A percentile compares a stretch with the other conserved stretches of the same genome.
These are phyloP conservation scores for Polyommatus iphigenia DNA, from an alignment of 2,888 invertebrate genomes.

Conservation along the genomic window DNA sequence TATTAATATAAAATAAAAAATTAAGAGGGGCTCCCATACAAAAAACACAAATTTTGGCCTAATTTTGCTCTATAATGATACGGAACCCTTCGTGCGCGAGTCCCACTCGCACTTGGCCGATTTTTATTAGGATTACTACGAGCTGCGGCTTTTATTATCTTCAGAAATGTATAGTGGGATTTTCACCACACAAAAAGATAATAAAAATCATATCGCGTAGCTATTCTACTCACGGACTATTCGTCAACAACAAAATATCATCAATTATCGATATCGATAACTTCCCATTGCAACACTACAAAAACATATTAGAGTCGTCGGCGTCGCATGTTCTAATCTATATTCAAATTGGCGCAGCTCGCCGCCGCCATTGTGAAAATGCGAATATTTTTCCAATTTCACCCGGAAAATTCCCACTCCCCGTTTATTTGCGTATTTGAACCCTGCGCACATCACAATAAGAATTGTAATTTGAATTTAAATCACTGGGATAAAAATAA, in stretches of 20 bases:
- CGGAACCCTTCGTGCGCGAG: too few species aligned
- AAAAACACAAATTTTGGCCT: too few species aligned
- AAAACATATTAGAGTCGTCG: conserved; percentile 72
- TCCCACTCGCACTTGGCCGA: too few species aligned
- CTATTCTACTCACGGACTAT: not conserved
- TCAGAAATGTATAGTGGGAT: too few species aligned
- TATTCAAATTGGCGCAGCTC: conserved; percentile 74
- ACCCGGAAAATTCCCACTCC: conserved; percentile 52
- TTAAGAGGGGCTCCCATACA: too few species aligned
- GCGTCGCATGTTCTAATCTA: conserved; percentile 78
- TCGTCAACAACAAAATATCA: not conserved
- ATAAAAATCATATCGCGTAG: not conserved
- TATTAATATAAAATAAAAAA: too few species aligned
- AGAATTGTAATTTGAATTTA: conserved; percentile 18
- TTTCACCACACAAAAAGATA: not conserved
- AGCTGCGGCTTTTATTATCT: too few species aligned
- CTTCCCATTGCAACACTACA: conserved; percentile 48
- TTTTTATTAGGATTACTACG: too few species aligned
- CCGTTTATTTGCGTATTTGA: conserved; percentile 36
- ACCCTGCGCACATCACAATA: conserved; percentile 34
- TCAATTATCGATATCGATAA: conserved; percentile 40
- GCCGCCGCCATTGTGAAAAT: conserved; percentile 69
- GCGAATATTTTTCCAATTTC: conserved; percentile 77
- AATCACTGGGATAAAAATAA: not conserved
- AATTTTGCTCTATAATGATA: too few species aligned